phyloP scores from a whole-genome alignment of 1,140 invertebrate genomes.

The Anastrepha obliqua region DNA sequence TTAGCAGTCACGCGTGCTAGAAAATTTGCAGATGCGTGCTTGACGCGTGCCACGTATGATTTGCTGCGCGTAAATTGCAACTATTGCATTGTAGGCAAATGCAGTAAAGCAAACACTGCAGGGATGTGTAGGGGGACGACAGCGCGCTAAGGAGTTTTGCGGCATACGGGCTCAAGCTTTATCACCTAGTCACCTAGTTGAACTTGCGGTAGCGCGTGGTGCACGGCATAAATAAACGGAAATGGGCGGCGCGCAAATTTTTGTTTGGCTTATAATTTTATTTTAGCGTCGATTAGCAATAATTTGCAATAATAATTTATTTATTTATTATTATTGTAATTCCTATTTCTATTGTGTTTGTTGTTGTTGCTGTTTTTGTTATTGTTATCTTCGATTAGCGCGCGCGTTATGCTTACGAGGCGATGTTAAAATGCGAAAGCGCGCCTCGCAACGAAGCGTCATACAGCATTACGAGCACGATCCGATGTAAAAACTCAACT shows the following conservation, averaged over 20 bases:
- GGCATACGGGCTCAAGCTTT: background rate
- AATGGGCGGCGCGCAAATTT: constrained; percentile 19
- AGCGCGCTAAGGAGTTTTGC: no score
- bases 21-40: constrained; percentile 24
- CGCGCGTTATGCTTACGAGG: background rate
- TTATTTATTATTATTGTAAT: constrained; percentile 26
- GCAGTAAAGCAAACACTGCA: background rate
- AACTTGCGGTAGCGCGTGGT: background rate
- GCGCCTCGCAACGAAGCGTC: constrained; percentile 53
- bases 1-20: background rate
- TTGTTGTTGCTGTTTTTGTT: constrained; percentile 19
- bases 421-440: constrained; percentile 46
- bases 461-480: constrained; percentile 69
- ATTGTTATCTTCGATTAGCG: constrained; percentile 7
- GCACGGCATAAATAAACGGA: background rate
- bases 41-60: constrained; percentile 23
- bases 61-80: constrained; percentile 33
- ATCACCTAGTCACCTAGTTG: no score
- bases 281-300: constrained; percentile 9
- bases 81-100: background rate
- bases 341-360: background rate
- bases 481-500: constrained; percentile 75
- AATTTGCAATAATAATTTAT: constrained; percentile 26
- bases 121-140: background rate
- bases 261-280: background rate